Conservation (phyloP, 2,797 vertebrate species). For the Tarsius wallacei region DNA sequence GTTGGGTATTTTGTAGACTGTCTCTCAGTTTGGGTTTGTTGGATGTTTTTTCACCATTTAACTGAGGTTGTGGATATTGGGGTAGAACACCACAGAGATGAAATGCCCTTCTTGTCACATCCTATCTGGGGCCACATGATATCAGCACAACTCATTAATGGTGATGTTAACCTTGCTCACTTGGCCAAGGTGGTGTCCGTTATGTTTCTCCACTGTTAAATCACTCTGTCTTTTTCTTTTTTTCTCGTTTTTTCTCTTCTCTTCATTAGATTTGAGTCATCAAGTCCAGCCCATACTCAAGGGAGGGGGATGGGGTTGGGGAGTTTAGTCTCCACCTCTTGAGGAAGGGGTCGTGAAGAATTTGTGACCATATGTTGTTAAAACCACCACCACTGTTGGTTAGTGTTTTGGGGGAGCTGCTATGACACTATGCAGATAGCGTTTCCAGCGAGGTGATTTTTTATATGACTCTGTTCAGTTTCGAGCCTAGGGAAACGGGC, state of each 20-base stretch:
- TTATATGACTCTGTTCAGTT: neutral
- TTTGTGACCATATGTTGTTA: neutral
- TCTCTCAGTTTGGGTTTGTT: neutral
- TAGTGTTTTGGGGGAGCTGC: too few relatives aligned
- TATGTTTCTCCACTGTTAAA: neutral
- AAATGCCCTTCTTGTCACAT: neutral
- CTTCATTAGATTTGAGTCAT: neutral
- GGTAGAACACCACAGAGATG: neutral
- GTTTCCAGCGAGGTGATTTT: neutral
- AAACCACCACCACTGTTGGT: neutral
- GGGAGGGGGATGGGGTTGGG: too few relatives aligned
- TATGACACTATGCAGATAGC: accelerated
- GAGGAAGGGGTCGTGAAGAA: neutral
- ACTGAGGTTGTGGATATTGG: neutral
- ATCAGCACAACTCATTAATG: neutral
- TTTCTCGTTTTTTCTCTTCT: neutral
- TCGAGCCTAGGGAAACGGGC: neutral
- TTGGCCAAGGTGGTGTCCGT: neutral
- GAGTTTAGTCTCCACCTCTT: neutral
- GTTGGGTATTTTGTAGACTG: neutral
- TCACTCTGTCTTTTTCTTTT: neutral
- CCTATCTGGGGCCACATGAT: accelerated
- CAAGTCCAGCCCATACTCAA: neutral
- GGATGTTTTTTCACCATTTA: neutral
- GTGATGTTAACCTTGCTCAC: neutral